Percentiles rank a stretch among this genome's conserved stretches.
These are phyloP conservation scores for Brachyhypopomus gauderio DNA, from an alignment of 2,113 vertebrate species.

Conservation along the genomic window DNA sequence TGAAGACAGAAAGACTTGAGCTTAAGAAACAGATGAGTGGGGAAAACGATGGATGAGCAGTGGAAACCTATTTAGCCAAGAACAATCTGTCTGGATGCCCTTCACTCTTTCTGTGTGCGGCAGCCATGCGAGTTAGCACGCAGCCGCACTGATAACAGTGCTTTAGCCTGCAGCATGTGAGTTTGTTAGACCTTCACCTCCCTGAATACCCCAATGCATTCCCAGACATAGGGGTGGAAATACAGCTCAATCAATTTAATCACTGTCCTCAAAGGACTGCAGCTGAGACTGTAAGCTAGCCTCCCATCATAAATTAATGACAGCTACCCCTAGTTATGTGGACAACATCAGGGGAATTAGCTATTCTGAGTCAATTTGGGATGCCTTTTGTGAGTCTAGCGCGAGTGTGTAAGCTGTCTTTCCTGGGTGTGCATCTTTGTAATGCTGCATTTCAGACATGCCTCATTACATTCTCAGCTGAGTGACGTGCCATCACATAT, in stretches of 20 bases:
- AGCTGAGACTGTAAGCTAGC: constrained; percentile 43
- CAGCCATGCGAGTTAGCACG: background rate
- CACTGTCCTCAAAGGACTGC: constrained; percentile 33
- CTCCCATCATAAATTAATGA: constrained; percentile 49
- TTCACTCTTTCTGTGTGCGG: background rate
- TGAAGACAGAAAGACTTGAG: too few relatives aligned
- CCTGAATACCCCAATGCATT: constrained; percentile 26
- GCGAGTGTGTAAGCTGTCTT: background rate
- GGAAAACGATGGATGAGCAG: too few relatives aligned
- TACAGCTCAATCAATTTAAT: constrained; percentile 45
- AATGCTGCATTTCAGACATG: constrained; percentile 20
- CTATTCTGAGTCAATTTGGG: constrained; percentile 41
- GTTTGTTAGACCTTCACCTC: constrained; percentile 31
- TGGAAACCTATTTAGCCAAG: background rate
- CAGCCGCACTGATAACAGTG: constrained; percentile 40
- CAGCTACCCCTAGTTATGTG: constrained; percentile 32
- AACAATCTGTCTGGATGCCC: background rate
- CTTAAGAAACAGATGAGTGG: too few relatives aligned
- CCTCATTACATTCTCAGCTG: constrained; percentile 7
- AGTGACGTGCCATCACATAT: background rate
- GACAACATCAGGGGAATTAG: constrained; percentile 23
- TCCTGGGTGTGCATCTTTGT: background rate
- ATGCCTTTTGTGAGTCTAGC: constrained; percentile 20
- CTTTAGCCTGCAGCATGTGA: constrained; percentile 28
- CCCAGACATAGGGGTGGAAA: constrained; percentile 38